Evolutionary conservation across 2,888 invertebrate genomes (phyloP).

Genomic region (Keiferia lycopersicella): DNA sequence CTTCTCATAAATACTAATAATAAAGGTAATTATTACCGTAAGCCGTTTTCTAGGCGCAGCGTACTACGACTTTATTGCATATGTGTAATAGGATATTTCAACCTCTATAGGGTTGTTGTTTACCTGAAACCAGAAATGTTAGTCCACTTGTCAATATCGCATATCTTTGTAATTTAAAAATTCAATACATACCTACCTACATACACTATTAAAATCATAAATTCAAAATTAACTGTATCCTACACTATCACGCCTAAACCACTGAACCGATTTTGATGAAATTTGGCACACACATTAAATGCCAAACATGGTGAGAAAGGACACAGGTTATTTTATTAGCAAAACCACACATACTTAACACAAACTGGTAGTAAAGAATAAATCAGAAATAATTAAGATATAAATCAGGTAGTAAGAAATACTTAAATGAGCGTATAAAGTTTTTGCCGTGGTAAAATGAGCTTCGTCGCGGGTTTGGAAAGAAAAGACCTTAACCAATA

Average conservation of each 20-base stretch:
- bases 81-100: conserved; percentile 33
- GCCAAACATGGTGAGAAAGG: too few species aligned
- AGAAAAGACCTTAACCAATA: conserved; percentile 9
- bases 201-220: too few species aligned
- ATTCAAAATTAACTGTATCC: too few species aligned
- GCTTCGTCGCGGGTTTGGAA: neutral
- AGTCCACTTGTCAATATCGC: neutral
- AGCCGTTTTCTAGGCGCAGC: conserved; percentile 36
- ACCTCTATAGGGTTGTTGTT: conserved; percentile 7
- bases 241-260: neutral
- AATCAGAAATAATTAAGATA: neutral
- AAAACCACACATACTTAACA: too few species aligned
- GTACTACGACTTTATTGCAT: conserved; percentile 43
- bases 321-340: too few species aligned
- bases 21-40: conserved; percentile 39
- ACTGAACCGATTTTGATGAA: neutral
- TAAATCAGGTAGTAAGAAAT: neutral
- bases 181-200: neutral
- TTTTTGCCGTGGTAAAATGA: neutral
- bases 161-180: neutral
- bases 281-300: too few species aligned
- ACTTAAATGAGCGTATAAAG: neutral
- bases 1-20: conserved; percentile 43
- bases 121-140: conserved; percentile 8
- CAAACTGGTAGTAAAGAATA: too few species aligned